These are phyloP conservation scores for Holotrichia oblita DNA, from an alignment of 1,140 invertebrate species.

Conservation along the genomic window DNA sequence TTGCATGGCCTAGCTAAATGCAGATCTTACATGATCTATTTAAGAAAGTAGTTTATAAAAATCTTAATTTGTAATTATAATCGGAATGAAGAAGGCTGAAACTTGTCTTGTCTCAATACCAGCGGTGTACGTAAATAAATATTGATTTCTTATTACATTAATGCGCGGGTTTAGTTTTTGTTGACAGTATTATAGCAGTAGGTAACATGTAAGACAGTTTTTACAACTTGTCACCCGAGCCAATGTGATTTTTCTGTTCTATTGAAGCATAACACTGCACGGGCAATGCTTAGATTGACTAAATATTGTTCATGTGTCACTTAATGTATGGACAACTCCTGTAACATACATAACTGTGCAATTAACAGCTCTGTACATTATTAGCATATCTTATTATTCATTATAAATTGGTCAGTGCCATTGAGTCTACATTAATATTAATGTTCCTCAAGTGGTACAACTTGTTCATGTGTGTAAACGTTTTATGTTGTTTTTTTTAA, in stretches of 20 bases:
- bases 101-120: too few relatives aligned
- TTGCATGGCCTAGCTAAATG: too few relatives aligned
- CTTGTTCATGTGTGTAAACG: background rate
- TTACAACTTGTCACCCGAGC: background rate
- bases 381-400: conserved; percentile 19
- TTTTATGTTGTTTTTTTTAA: background rate
- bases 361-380: conserved; percentile 8
- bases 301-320: conserved; percentile 5
- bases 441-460: conserved; percentile 5
- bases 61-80: too few relatives aligned
- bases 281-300: too few relatives aligned
- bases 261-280: background rate
- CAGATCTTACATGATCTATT: too few relatives aligned
- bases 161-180: too few relatives aligned
- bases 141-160: too few relatives aligned
- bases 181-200: too few relatives aligned
- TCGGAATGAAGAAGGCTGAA: too few relatives aligned
- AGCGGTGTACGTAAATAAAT: too few relatives aligned
- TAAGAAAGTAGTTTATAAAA: too few relatives aligned
- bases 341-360: conserved; percentile 4
- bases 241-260: background rate
- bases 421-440: conserved; percentile 22
- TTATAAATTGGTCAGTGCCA: conserved; percentile 23
- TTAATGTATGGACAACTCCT: background rate
- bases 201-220: too few relatives aligned